Evolutionary conservation across 1,140 invertebrate genomes (phyloP).

Genomic region (Subanguina moxae): DNA sequence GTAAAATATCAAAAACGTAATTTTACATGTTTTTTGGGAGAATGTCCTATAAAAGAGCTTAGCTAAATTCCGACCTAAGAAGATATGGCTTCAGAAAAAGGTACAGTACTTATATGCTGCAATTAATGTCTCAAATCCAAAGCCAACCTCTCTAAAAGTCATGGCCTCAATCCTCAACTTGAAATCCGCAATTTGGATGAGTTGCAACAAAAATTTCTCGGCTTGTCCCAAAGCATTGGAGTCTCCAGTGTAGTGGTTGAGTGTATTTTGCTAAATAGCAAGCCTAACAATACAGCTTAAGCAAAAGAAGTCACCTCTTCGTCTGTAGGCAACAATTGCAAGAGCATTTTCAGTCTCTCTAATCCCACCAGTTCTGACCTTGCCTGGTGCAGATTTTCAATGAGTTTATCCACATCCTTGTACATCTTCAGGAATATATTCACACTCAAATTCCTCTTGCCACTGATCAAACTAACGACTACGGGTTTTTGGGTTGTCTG

Average conservation of each 20-base stretch:
- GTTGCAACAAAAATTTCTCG: constrained; percentile 84
- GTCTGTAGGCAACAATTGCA: constrained; percentile 85
- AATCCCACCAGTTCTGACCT: constrained; percentile 82
- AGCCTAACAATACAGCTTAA: not conserved
- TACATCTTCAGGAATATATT: too few species aligned
- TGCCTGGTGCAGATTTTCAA: constrained; percentile 73
- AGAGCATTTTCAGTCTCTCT: constrained; percentile 80
- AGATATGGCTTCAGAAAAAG: too few species aligned
- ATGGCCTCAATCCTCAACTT: constrained; percentile 62
- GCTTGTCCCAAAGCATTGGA: constrained; percentile 77
- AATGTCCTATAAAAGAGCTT: too few species aligned
- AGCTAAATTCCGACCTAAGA: too few species aligned
- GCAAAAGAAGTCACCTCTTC: constrained; percentile 71
- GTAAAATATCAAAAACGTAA: too few species aligned
- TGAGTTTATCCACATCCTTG: too few species aligned
- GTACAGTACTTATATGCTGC: too few species aligned
- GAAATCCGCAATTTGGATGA: constrained; percentile 72
- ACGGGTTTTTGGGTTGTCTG: constrained; percentile 22
- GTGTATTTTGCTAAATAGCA: constrained; percentile 71
- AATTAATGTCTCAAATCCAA: too few species aligned
- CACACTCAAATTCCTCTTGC: constrained; percentile 91
- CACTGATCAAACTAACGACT: constrained; percentile 70
- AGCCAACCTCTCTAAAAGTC: constrained; percentile 72
- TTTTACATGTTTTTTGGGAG: too few species aligned
- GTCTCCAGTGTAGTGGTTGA: constrained; percentile 79